Base-by-base conservation (phyloP, 2,888 invertebrate genomes). In the Cyclophora punctaria region DNA sequence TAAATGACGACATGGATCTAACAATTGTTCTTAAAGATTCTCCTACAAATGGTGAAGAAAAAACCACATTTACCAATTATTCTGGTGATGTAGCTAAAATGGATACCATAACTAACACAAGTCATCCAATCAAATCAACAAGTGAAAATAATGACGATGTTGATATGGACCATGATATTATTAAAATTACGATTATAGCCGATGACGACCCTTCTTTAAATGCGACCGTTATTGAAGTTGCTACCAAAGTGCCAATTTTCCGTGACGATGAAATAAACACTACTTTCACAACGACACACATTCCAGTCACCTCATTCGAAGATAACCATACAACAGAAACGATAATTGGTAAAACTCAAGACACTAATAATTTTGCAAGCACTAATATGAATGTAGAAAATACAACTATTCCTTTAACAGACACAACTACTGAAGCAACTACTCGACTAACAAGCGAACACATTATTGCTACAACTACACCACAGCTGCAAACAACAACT, bases 1-100 rank as follows among this genome's bases (percentile, higher is more conserved):
- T 20, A 2, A 20, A 80, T 53, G 76, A 79, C 7, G 63, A 71
- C 4, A 70, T 86, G 48, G 84, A 87, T 56, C 69, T 87, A 0
- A 84, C 79, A 2, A 80, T 87, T 35, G 71, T 80, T 47, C 72
- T 87, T 56, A 83, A 78, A 56, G 83, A 85, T 40, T 62, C 61
- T 37, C 51, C 63, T 33, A 61, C 63, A 41, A 54, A 62, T 3
- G 55, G 49, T 4, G 60, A 67, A 45, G 57, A 73, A 42, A 62
- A 66, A 49, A 40, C 55, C 47, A 56, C 54, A 45, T 56, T 60
- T 45, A 52, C 57, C 4, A 71, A 67, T 51, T 67, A 67, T 52
- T 59, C 66, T 7, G 67, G 66, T 5, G 70, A 73, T 47, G 50
- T 77, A 34, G 59, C 69, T 20, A 71, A 66, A 51, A 58, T 75